phyloP scores from a whole-genome alignment of 2,797 vertebrate species.

The Gymnoscopelus braueri region DNA sequence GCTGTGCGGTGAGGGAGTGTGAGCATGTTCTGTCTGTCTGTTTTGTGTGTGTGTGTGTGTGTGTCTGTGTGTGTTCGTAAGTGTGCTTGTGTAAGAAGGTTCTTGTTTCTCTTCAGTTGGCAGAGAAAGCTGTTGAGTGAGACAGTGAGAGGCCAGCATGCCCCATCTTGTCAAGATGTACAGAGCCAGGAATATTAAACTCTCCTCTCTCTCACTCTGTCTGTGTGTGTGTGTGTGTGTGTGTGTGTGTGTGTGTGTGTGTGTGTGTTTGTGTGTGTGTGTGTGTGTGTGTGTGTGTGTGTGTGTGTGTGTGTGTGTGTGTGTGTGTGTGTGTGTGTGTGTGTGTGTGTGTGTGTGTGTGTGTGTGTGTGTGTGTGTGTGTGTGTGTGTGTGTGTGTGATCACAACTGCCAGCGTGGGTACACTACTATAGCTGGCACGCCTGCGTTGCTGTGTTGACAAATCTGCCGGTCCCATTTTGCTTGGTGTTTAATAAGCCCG shows the following conservation, averaged over 20 bases:
- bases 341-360: conserved; percentile 43
- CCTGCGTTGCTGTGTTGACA: conserved; percentile 73
- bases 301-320: conserved; percentile 28
- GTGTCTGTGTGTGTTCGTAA: conserved; percentile 28
- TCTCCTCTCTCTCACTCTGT: conserved; percentile 27
- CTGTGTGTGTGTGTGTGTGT: conserved; percentile 32
- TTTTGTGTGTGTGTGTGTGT: conserved; percentile 42
- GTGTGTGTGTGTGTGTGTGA: conserved; percentile 32
- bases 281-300: conserved; percentile 38
- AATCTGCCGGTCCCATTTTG: conserved; percentile 55
- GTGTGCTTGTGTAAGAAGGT: conserved; percentile 47
- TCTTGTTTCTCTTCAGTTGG: conserved; percentile 63
- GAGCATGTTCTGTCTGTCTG: conserved; percentile 1
- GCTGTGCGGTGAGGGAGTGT: conserved; percentile 18
- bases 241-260: conserved; percentile 6
- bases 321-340: conserved; percentile 6
- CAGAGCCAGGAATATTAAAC: conserved; percentile 59
- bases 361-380: conserved; percentile 38
- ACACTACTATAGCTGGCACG: conserved; percentile 60
- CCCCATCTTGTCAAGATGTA: conserved; percentile 61
- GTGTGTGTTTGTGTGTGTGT: conserved; percentile 43
- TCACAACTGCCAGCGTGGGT: conserved; percentile 15
- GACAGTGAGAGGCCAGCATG: conserved; percentile 60
- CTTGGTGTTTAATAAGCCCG: conserved; percentile 25
- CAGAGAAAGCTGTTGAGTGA: conserved; percentile 74